phyloP scores from a whole-genome alignment of 2,888 invertebrate species.

The Ellobium chinense region DNA sequence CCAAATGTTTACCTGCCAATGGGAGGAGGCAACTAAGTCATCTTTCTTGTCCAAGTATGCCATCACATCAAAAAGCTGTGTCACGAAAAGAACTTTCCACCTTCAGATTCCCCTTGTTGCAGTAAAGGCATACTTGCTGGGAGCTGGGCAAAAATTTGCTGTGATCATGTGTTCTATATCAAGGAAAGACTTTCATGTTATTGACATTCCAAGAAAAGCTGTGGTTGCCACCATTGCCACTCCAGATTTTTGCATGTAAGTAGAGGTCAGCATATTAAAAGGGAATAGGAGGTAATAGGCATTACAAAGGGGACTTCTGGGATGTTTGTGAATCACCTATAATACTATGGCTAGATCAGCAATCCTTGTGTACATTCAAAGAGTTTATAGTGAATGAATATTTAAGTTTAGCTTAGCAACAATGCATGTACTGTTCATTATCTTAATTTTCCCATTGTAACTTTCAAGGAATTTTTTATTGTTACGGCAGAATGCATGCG shows the following conservation, averaged over 20 bases:
- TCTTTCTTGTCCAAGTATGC: conserved; percentile 29
- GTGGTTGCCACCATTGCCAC: conserved; percentile 36
- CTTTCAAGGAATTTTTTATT: too few species aligned
- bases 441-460: too few species aligned
- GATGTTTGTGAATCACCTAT: too few species aligned
- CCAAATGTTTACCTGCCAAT: conserved; percentile 30
- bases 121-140: conserved; percentile 35
- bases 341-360: too few species aligned
- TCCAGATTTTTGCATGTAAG: conserved; percentile 40
- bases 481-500: too few species aligned
- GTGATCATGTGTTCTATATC: conserved; percentile 45
- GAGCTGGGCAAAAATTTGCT: conserved; percentile 38
- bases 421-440: too few species aligned
- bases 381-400: too few species aligned
- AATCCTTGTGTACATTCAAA: too few species aligned
- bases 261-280: too few species aligned
- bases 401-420: too few species aligned
- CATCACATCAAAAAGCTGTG: background rate
- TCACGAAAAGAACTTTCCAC: conserved; percentile 7
- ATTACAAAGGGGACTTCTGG: too few species aligned
- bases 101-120: conserved; percentile 3
- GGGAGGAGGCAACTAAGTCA: conserved; percentile 24
- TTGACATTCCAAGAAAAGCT: conserved; percentile 30
- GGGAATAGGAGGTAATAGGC: too few species aligned
- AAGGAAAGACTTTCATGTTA: conserved; percentile 40